Evolutionary conservation across 2,888 invertebrate genomes (phyloP).

Genomic region (Palloptera scutellata): DNA sequence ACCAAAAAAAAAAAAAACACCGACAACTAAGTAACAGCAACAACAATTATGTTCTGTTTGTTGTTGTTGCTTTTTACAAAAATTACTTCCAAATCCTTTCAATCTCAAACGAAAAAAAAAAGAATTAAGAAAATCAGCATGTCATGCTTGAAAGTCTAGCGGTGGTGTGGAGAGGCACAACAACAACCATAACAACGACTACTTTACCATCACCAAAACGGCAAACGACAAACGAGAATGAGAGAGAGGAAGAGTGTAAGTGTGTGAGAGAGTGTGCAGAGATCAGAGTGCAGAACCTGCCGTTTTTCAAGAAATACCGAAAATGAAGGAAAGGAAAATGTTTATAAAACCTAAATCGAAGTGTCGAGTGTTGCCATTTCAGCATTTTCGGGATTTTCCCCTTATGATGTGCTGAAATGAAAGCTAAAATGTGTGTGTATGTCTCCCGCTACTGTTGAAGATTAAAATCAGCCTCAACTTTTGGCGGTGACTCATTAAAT

Average conservation of each 20-base stretch:
- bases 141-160: not conserved
- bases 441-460: not conserved
- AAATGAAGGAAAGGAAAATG: not conserved
- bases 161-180: not conserved
- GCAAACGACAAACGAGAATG: too few relatives aligned
- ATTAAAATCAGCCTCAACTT: not conserved
- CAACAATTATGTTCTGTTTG: not conserved
- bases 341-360: slow-evolving; percentile 3
- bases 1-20: not conserved
- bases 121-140: slow-evolving; percentile 1
- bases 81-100: not conserved
- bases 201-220: not conserved
- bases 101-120: not conserved
- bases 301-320: not conserved
- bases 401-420: not conserved
- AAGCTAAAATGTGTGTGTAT: not conserved
- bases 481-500: slow-evolving; percentile 15
- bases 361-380: not conserved
- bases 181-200: not conserved
- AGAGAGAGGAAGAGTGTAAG: not conserved
- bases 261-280: not conserved
- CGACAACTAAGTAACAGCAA: too few relatives aligned
- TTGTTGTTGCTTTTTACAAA: not conserved
- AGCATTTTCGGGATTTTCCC: not conserved
- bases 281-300: too few relatives aligned